phyloP scores from a whole-genome alignment of 2,113 vertebrate genomes.

The Puffinus mauretanicus region DNA sequence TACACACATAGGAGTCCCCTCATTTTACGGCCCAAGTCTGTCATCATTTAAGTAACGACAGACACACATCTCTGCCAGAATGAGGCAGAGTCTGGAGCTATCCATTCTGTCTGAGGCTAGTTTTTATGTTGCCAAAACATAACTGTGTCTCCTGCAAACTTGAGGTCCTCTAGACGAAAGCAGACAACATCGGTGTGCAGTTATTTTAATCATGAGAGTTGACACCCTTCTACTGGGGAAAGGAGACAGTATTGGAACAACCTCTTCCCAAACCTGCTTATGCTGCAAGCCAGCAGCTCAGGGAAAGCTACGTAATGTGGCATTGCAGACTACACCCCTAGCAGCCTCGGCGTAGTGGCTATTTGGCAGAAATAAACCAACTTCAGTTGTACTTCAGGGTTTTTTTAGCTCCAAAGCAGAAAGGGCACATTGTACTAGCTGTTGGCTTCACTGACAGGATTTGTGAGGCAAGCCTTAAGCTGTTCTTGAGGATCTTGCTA shows the following conservation, averaged over 20 bases:
- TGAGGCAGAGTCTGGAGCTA: slow-evolving; percentile 57
- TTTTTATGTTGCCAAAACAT: slow-evolving; percentile 28
- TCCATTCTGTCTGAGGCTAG: slow-evolving; percentile 24
- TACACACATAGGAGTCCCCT: neutral
- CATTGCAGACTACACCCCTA: neutral
- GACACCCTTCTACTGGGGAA: neutral
- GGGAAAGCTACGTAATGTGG: neutral
- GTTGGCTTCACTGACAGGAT: neutral
- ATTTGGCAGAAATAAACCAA: neutral
- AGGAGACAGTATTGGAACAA: neutral
- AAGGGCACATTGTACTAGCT: neutral
- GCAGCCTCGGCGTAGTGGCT: neutral
- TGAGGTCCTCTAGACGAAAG: neutral
- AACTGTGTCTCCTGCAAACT: slow-evolving; percentile 6
- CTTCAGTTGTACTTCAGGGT: neutral
- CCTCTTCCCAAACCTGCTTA: neutral
- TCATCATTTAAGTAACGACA: slow-evolving; percentile 36
- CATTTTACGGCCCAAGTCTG: neutral
- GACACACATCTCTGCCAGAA: slow-evolving; percentile 16
- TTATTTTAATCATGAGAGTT: neutral
- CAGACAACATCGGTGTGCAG: neutral
- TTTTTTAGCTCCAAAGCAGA: slow-evolving; percentile 15
- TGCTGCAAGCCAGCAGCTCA: neutral
- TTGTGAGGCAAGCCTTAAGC: neutral
- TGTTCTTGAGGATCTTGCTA: neutral